A percentile compares a stretch with the other conserved stretches of the same genome.
phyloP scores from a whole-genome alignment of 2,888 invertebrate genomes.

The Leistus spinibarbis region DNA sequence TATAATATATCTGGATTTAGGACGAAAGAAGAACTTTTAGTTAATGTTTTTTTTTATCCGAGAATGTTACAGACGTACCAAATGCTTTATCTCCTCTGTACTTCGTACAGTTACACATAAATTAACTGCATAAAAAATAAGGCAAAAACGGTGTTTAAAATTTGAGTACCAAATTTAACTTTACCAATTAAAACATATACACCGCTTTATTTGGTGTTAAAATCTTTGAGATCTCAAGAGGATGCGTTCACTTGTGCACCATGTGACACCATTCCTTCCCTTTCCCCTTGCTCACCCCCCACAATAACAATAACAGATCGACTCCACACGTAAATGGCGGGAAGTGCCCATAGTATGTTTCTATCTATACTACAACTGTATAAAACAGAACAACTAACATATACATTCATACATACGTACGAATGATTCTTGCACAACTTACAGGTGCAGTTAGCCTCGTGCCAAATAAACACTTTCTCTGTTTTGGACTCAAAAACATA shows the following conservation, averaged over 20 bases:
- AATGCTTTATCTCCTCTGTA: too few species aligned
- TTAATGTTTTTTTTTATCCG: too few species aligned
- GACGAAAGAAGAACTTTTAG: too few species aligned
- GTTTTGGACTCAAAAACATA: slow-evolving; percentile 40
- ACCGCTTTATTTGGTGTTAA: too few species aligned
- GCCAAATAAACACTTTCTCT: slow-evolving; percentile 47
- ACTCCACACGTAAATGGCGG: slow-evolving; percentile 4
- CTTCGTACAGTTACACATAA: too few species aligned
- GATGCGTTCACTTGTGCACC: background rate
- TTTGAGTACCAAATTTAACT: too few species aligned
- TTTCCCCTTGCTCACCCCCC: background rate
- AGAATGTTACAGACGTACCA: too few species aligned
- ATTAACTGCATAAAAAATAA: too few species aligned
- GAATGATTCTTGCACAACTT: slow-evolving; percentile 23
- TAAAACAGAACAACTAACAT: background rate
- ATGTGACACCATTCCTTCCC: background rate
- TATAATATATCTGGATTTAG: background rate
- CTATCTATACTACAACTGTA: background rate
- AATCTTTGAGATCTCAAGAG: background rate
- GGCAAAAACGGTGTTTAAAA: too few species aligned
- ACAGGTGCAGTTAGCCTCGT: slow-evolving; percentile 47
- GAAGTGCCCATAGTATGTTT: slow-evolving; percentile 10
- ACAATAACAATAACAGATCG: background rate
- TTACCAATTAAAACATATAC: background rate
- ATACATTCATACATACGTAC: background rate